A percentile compares a stretch with the other conserved stretches of the same genome.
These are phyloP conservation scores for Hycleus cichorii DNA, from an alignment of 1,140 invertebrate species.

Conservation along the genomic window DNA sequence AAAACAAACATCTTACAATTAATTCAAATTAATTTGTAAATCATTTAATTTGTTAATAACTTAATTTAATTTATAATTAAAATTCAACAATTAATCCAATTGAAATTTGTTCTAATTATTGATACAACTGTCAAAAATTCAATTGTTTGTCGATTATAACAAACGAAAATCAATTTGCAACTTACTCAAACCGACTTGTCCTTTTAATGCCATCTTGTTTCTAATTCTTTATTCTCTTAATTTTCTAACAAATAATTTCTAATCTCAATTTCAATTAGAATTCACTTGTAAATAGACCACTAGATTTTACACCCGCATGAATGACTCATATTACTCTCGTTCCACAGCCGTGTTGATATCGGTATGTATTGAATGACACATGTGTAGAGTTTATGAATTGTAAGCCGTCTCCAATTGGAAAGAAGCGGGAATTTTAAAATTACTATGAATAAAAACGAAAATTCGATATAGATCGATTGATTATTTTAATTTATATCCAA, in stretches of 20 bases:
- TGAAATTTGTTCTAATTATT: slow-evolving; percentile 23
- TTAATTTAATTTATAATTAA: neutral
- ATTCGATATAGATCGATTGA: no score
- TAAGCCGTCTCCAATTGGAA: neutral
- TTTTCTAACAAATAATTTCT: no score
- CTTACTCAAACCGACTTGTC: slow-evolving; percentile 60
- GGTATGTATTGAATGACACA: neutral
- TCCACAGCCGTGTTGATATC: neutral
- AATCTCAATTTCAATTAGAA: neutral
- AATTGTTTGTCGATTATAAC: slow-evolving; percentile 1
- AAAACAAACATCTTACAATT: neutral
- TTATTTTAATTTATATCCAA: no score
- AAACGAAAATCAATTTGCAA: slow-evolving; percentile 23
- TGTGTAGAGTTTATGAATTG: neutral
- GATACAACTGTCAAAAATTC: slow-evolving; percentile 7
- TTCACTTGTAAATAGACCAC: neutral
- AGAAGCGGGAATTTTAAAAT: no score
- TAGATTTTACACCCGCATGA: neutral
- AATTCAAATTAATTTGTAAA: neutral
- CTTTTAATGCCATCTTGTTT: slow-evolving; percentile 58
- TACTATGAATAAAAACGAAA: no score
- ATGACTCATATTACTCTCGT: neutral
- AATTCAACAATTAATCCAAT: slow-evolving; percentile 14
- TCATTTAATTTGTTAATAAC: neutral
- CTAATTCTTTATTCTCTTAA: no score